Percentiles rank a stretch among this genome's conserved stretches.
Conservation (phyloP, 2,797 vertebrate genomes). For the Periparus ater region DNA sequence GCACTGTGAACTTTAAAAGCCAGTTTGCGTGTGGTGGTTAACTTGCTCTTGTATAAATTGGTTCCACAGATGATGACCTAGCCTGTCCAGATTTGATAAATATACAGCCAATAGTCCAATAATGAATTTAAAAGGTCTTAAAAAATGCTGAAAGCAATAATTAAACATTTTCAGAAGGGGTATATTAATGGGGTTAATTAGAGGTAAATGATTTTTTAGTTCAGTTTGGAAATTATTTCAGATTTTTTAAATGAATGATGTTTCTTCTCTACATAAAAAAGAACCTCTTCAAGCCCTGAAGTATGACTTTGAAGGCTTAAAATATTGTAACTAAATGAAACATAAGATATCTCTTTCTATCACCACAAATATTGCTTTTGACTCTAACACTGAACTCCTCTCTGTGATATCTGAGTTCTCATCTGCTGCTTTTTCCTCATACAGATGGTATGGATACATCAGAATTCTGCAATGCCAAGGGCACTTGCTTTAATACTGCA, state of each 20-base stretch:
- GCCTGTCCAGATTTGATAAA: conserved; percentile 55
- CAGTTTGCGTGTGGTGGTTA: conserved; percentile 69
- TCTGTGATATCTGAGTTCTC: neutral
- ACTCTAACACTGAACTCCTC: neutral
- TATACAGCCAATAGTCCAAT: conserved; percentile 12
- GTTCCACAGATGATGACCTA: conserved; percentile 62
- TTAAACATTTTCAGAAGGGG: conserved; percentile 6
- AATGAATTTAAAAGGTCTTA: conserved; percentile 61
- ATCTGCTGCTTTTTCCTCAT: neutral
- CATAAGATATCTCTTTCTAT: neutral
- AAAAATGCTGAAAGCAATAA: conserved; percentile 45
- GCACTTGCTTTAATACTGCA: neutral
- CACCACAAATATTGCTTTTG: neutral
- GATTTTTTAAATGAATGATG: neutral
- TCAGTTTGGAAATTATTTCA: conserved; percentile 33
- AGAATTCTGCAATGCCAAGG: rapidly evolving
- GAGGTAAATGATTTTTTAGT: neutral
- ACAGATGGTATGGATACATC: neutral
- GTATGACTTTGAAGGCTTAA: neutral
- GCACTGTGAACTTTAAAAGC: conserved; percentile 73
- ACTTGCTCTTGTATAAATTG: conserved; percentile 53
- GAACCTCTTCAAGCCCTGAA: neutral
- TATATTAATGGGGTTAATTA: conserved; percentile 28
- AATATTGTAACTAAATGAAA: neutral
- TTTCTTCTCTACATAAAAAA: neutral